phyloP scores from a whole-genome alignment of 2,797 vertebrate species.

The Sardinella longiceps region DNA sequence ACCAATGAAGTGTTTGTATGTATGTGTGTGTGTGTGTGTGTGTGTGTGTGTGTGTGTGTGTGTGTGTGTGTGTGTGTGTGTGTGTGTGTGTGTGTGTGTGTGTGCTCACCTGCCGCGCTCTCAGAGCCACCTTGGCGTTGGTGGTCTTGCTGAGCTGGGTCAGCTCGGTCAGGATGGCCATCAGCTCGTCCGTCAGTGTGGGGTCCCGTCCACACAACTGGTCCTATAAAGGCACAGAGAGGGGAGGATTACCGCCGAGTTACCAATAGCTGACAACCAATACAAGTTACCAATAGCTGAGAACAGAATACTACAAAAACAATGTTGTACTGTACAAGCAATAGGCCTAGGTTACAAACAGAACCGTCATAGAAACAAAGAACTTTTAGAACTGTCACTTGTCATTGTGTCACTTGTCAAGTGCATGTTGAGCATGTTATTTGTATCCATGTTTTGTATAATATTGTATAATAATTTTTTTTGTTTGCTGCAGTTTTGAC shows the following conservation, averaged over 20 bases:
- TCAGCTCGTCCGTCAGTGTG: constrained; percentile 94
- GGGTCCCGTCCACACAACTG: constrained; percentile 96
- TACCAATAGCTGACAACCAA: too few species aligned
- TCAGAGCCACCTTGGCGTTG: constrained; percentile 95
- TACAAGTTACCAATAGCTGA: too few species aligned
- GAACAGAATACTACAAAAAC: neutral
- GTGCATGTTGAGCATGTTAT: too few species aligned
- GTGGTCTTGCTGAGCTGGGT: constrained; percentile 99
- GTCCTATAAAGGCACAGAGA: constrained; percentile 74
- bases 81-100: neutral
- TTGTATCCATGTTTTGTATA: too few species aligned
- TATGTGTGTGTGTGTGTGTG: neutral
- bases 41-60: neutral
- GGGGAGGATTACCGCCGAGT: neutral
- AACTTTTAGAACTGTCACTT: too few species aligned
- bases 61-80: neutral
- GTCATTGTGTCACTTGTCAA: too few species aligned
- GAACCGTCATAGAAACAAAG: too few species aligned
- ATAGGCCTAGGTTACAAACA: too few species aligned
- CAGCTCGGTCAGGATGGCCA: constrained; percentile 94
- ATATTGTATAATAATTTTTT: too few species aligned
- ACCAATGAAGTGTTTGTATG: neutral
- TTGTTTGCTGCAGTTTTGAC: too few species aligned
- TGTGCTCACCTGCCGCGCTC: constrained; percentile 88
- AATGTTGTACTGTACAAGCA: neutral